Conservation (phyloP, 2,888 invertebrate species). For the Incurvaria masculella region DNA sequence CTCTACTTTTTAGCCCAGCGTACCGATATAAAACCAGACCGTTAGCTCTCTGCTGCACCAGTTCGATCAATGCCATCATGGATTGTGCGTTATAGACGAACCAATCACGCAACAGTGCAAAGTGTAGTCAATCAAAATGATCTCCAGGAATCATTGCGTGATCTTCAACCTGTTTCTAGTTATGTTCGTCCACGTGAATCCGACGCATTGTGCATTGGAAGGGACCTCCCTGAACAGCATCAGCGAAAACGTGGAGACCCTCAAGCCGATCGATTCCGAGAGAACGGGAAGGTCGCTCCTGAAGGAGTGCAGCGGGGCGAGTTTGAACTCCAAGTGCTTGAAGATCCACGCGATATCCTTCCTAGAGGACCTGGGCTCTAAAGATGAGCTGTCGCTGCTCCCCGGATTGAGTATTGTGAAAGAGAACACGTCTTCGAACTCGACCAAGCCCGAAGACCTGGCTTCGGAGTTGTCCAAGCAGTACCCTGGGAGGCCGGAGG, state of each 20-base stretch:
- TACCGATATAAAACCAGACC: neutral
- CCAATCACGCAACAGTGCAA: neutral
- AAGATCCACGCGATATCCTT: conserved; percentile 76
- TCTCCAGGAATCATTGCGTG: conserved; percentile 20
- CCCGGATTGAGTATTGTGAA: conserved; percentile 76
- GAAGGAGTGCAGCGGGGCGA: conserved; percentile 37
- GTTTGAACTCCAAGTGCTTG: conserved; percentile 66
- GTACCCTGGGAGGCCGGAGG: conserved; percentile 74
- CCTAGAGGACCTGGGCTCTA: conserved; percentile 69
- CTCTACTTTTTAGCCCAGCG: neutral
- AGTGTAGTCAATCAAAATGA: conserved; percentile 27
- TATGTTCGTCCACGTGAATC: conserved; percentile 23
- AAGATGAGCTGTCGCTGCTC: conserved; percentile 64
- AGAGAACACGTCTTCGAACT: conserved; percentile 44
- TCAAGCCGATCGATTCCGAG: conserved; percentile 21
- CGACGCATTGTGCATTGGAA: conserved; percentile 29
- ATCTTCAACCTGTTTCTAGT: conserved; percentile 19
- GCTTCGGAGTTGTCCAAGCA: conserved; percentile 68
- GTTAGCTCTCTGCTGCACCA: neutral
- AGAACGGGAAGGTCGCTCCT: conserved; percentile 36
- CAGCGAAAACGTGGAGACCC: conserved; percentile 15
- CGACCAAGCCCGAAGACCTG: conserved; percentile 59
- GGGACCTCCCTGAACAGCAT: conserved; percentile 28
- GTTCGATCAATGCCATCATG: neutral
- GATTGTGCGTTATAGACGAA: neutral